Evolutionary conservation across 2,113 vertebrate genomes (phyloP), one percentile per base, ranked within the genome.

Genomic region (Peromyscus californicus): DNA sequence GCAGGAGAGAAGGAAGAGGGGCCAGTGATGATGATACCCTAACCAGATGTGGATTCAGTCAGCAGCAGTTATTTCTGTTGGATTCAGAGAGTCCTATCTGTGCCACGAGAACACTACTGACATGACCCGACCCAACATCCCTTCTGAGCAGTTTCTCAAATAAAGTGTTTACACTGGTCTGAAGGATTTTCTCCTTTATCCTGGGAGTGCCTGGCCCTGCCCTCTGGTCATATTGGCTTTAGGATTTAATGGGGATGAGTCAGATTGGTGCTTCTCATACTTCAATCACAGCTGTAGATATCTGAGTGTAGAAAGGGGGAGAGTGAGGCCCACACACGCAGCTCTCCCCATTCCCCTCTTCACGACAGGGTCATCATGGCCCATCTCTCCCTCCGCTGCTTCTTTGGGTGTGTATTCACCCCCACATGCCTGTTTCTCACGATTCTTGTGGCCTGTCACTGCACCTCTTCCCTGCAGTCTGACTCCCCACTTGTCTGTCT

Each of bases 351-450:
- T 8, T 8, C 24, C 7, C 17, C 42, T 65, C 12, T 59, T 4
- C 2, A 80, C 26, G 22, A 3, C 36, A 72, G n/a, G 42, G 0
- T 0, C 19, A 45, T 1, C 67, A 36, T 0, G 5, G 42, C n/a
- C 36, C 59, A 4, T 31, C 48, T 51, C 48, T 74, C 33, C 42
- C 48, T 89, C 33, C 31, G 36, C 4, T 59, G 24, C 17, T 9
- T 45, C 45, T 33, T 17, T 39, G 26, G 36, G 51, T 21, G 5
- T 19, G 22, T 29, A 7, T 6, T 74, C 39, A 42, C 54, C 15
- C 63, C 5, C 16, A 19, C 39, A 36, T 87, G 51, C 85, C 67
- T 61, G 29, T 42, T 11, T 31, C 48, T 17, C 0, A 48, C 33
- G 65, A 45, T 2, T 29, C 76, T 51, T 17, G 42, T 74, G 29